Evolutionary conservation across 2,797 vertebrate species (phyloP).

Genomic region (Gymnoscopelus braueri): DNA sequence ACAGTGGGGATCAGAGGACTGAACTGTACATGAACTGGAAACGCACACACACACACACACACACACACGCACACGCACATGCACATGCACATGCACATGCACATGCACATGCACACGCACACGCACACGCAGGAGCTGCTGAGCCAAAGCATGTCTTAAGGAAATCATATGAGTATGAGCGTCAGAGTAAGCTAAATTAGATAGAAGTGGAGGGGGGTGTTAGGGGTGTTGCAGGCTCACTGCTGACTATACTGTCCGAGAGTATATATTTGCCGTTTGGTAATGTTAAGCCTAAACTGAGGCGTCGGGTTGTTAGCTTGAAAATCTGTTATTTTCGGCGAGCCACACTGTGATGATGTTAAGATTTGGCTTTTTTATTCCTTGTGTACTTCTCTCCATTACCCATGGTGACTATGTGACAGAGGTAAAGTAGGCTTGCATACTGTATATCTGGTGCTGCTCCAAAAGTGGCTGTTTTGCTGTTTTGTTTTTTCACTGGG

Average conservation of each 20-base stretch:
- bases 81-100: no score
- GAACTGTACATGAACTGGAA: slow-evolving; percentile 73
- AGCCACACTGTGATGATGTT: no score
- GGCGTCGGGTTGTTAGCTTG: slow-evolving; percentile 49
- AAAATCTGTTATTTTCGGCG: slow-evolving; percentile 34
- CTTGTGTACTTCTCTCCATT: slow-evolving; percentile 16
- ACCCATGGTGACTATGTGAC: slow-evolving; percentile 48
- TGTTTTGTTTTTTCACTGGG: slow-evolving; percentile 6
- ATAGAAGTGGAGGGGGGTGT: slow-evolving; percentile 15
- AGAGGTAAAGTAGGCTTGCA: slow-evolving; percentile 49
- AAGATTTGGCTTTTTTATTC: no score
- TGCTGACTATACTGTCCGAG: slow-evolving; percentile 30
- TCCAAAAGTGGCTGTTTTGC: slow-evolving; percentile 26
- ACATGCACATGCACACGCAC: no score
- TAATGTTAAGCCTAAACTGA: slow-evolving; percentile 52
- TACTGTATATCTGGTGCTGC: slow-evolving; percentile 28
- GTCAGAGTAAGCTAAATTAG: background rate
- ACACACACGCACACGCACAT: background rate
- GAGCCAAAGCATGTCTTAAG: slow-evolving; percentile 56
- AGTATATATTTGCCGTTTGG: slow-evolving; percentile 46
- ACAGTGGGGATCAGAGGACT: slow-evolving; percentile 57
- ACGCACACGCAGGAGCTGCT: slow-evolving; percentile 43
- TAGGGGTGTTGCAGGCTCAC: slow-evolving; percentile 30
- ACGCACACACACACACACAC: slow-evolving; percentile 34
- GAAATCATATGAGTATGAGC: slow-evolving; percentile 25